Conservation (phyloP, 2,113 vertebrate genomes). For the Eonycteris spelaea region DNA sequence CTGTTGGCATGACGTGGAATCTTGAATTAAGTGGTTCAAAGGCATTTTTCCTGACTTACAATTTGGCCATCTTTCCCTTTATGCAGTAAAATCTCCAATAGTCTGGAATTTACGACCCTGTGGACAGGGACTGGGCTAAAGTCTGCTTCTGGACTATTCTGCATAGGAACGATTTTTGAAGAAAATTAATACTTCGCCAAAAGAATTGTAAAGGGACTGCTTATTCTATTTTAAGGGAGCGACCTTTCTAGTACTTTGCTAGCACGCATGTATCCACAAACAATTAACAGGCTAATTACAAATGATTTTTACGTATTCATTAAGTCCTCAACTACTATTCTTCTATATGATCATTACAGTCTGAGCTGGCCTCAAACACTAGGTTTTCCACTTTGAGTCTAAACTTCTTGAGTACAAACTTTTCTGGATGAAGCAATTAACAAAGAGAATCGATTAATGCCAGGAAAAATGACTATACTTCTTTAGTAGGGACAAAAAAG, state of each 20-base stretch:
- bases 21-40: slow-evolving; percentile 55
- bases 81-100: slow-evolving; percentile 52
- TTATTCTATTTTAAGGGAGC: neutral
- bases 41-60: neutral
- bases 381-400: neutral
- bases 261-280: neutral
- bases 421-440: slow-evolving; percentile 12
- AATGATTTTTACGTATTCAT: neutral
- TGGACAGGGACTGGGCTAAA: slow-evolving; percentile 22
- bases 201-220: neutral
- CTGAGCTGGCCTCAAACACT: neutral
- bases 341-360: neutral
- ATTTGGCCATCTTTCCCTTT: slow-evolving; percentile 56
- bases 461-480: neutral
- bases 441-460: neutral
- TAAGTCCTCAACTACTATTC: neutral
- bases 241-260: neutral
- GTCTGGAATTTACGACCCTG: slow-evolving; percentile 61
- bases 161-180: slow-evolving; percentile 44
- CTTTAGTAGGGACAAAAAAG: neutral
- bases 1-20: neutral
- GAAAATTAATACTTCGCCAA: slow-evolving; percentile 54
- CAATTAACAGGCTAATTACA: slow-evolving; percentile 28
- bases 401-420: slow-evolving; percentile 46
- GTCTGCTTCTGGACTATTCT: slow-evolving; percentile 56